Base-by-base conservation (phyloP, 2,113 vertebrate species). In the Tinamus guttatus region DNA sequence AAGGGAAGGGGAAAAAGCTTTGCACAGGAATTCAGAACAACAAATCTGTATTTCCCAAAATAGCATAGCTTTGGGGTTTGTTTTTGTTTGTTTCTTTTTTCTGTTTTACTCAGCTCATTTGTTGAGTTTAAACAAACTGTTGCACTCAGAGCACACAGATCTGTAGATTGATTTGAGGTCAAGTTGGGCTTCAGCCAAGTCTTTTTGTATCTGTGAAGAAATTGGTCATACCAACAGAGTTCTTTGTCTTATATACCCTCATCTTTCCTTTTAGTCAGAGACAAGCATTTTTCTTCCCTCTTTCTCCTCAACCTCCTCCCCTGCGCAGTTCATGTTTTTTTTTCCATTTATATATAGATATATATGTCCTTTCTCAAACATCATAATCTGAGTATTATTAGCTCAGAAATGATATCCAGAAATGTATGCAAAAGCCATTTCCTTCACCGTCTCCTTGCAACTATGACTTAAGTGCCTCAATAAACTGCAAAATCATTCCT, bases 391-490 rank as follows among this genome's bases (percentile, higher is more conserved):
- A 77, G 25, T 71, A 28, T 21, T 68, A 93, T 89, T 93, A 91
- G 54, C 85, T 78, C 14, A 90, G 73, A 95, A 85, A 95, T 5
- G 5, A 58, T 81, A 87, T 70, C 32, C 52, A 90, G 38, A 85
- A 89, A 19, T 43, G 43, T 38, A 75, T 43, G 49, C 84, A 81
- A 89, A 96, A 92, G 56, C 19, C 40, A 91, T 97, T 96, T 41
- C 5, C 76, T 90, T 78, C 88, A 96, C 49, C 38, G 16, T 89
- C 15, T 93, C 81, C 59, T 92, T 91, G 79, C 68, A 97, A 85
- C 95, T 94, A 96, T 58, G 73, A 30, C 91, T 91, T 88, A 87
- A 20, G 73, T 95, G 81, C 85, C 95, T 97, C 89, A 95, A 85
- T 67, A 94, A 95, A 97, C 84, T 95, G 78, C 79, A 91, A 92